Conservation (phyloP, 1,140 invertebrate species). For the Atta cephalotes region DNA sequence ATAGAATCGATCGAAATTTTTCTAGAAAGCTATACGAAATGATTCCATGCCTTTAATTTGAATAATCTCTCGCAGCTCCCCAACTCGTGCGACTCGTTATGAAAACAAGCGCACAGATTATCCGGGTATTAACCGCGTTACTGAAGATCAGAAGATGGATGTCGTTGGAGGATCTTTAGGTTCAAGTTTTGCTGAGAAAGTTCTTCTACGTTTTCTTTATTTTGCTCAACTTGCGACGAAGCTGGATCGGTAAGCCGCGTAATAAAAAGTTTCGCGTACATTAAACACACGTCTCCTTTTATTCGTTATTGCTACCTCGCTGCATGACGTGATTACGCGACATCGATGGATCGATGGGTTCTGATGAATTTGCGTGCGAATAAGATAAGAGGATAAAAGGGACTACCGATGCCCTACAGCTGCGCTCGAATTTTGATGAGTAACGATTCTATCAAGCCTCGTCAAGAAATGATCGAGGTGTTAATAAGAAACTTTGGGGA, state of each 20-base stretch:
- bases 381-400: neutral
- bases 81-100: slow-evolving; percentile 30
- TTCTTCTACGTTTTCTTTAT: neutral
- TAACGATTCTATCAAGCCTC: slow-evolving; percentile 68
- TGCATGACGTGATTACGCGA: slow-evolving; percentile 32
- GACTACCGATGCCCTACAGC: slow-evolving; percentile 59
- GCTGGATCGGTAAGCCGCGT: neutral
- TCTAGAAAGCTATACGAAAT: neutral
- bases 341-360: slow-evolving; percentile 41
- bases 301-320: slow-evolving; percentile 6
- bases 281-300: slow-evolving; percentile 42
- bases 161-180: slow-evolving; percentile 14
- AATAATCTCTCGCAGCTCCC: slow-evolving; percentile 49
- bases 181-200: slow-evolving; percentile 48
- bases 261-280: slow-evolving; percentile 36
- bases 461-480: slow-evolving; percentile 56
- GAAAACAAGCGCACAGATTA: slow-evolving; percentile 48
- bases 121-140: slow-evolving; percentile 46
- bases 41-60: slow-evolving; percentile 6
- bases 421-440: slow-evolving; percentile 73
- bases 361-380: slow-evolving; percentile 43
- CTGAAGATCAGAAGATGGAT: slow-evolving; percentile 49
- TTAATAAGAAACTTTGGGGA: slow-evolving; percentile 66
- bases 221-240: neutral
- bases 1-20: slow-evolving; percentile 31